A percentile compares a stretch with the other conserved stretches of the same genome.
phyloP scores from a whole-genome alignment of 1,140 invertebrate species.

The Myzus persicae region DNA sequence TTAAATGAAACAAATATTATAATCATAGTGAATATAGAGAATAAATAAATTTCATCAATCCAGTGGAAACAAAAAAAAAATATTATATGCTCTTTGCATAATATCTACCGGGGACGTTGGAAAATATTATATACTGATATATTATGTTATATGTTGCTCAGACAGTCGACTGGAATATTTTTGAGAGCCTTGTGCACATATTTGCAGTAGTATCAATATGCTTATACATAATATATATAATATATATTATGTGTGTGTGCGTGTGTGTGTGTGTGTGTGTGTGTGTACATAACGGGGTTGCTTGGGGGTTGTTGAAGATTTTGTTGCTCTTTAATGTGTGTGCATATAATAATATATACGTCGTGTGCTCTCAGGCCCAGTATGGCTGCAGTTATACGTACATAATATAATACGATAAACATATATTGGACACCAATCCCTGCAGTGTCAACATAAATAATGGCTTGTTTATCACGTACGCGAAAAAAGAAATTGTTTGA shows the following conservation, averaged over 20 bases:
- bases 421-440: background rate
- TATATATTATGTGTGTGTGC: too few species aligned
- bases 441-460: conserved; percentile 45
- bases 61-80: background rate
- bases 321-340: background rate
- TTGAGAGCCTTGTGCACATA: background rate
- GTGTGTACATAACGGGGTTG: background rate
- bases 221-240: background rate
- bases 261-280: background rate
- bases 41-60: background rate
- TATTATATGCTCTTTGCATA: background rate
- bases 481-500: conserved; percentile 16
- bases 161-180: background rate
- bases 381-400: background rate
- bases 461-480: conserved; percentile 50
- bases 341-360: background rate
- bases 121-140: background rate
- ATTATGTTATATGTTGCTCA: background rate
- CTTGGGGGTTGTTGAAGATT: background rate
- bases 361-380: background rate
- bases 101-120: background rate
- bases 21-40: background rate
- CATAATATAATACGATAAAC: background rate
- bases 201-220: background rate
- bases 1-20: background rate